phyloP scores from a whole-genome alignment of 2,888 invertebrate genomes.

The Tuta absoluta region DNA sequence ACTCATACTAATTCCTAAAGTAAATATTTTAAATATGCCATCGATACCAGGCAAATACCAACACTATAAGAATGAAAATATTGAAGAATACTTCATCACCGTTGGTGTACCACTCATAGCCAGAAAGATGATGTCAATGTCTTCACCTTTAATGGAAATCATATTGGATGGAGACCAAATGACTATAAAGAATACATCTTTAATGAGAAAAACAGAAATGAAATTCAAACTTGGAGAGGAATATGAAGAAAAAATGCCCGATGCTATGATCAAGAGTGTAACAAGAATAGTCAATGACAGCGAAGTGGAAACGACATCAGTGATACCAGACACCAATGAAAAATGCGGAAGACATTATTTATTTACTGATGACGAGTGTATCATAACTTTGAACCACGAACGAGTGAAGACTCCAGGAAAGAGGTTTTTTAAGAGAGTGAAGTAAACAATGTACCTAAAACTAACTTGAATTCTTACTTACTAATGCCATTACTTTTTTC shows the following conservation, averaged over 20 bases:
- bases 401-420: slow-evolving; percentile 69
- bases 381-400: slow-evolving; percentile 75
- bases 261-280: slow-evolving; percentile 73
- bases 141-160: slow-evolving; percentile 83
- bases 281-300: slow-evolving; percentile 78
- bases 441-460: slow-evolving; percentile 30
- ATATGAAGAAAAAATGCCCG: slow-evolving; percentile 84
- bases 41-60: slow-evolving; percentile 83
- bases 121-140: slow-evolving; percentile 83
- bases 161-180: slow-evolving; percentile 77
- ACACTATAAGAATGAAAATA: slow-evolving; percentile 77
- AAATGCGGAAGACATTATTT: slow-evolving; percentile 66
- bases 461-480: no score
- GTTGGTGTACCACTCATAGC: slow-evolving; percentile 83
- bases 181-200: slow-evolving; percentile 80
- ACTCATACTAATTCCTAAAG: not conserved
- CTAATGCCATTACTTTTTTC: no score
- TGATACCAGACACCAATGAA: slow-evolving; percentile 59
- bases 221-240: slow-evolving; percentile 83
- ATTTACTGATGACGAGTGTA: slow-evolving; percentile 68
- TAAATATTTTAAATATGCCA: slow-evolving; percentile 62
- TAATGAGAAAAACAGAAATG: slow-evolving; percentile 77
- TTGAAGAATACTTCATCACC: slow-evolving; percentile 42
- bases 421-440: slow-evolving; percentile 74
- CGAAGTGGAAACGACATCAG: slow-evolving; percentile 67